Evolutionary conservation across 2,888 invertebrate genomes (phyloP).

Genomic region (Chrysolina americana): DNA sequence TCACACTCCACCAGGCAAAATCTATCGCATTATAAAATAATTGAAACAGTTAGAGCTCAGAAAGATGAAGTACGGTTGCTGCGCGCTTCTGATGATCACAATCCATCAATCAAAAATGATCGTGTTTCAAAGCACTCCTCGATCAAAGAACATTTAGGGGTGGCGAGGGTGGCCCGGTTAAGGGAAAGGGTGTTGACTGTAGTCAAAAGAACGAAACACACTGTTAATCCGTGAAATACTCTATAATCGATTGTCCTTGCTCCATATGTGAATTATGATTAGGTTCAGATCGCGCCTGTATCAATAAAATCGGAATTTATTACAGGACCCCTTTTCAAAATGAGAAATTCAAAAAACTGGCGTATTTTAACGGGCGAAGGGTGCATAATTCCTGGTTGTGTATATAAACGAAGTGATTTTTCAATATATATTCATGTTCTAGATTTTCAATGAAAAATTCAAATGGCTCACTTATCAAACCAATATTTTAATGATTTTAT

Average conservation of each 20-base stretch:
- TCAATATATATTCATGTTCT: neutral
- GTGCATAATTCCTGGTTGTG: neutral
- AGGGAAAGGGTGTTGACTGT: conserved; percentile 55
- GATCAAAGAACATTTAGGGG: conserved; percentile 57
- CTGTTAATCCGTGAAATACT: conserved; percentile 60
- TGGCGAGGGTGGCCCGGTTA: conserved; percentile 51
- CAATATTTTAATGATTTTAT: no score
- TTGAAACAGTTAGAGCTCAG: conserved; percentile 37
- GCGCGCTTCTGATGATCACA: conserved; percentile 39
- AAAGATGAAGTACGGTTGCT: conserved; percentile 33
- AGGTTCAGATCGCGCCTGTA: conserved; percentile 30
- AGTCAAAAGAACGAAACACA: conserved; percentile 52
- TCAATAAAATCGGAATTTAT: conserved; percentile 30
- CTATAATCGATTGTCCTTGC: conserved; percentile 55
- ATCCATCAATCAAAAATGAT: conserved; percentile 57
- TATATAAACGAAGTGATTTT: neutral
- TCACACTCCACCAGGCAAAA: conserved; percentile 24
- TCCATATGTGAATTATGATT: conserved; percentile 50
- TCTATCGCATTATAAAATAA: conserved; percentile 38
- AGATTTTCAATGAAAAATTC: no score
- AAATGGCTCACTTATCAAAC: no score
- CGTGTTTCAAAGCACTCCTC: conserved; percentile 50
- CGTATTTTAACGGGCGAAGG: conserved; percentile 19
- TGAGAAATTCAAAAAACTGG: conserved; percentile 7
- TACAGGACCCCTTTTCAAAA: conserved; percentile 25